Base-by-base conservation (phyloP, 2,888 invertebrate genomes). In the Chesias legatella region DNA sequence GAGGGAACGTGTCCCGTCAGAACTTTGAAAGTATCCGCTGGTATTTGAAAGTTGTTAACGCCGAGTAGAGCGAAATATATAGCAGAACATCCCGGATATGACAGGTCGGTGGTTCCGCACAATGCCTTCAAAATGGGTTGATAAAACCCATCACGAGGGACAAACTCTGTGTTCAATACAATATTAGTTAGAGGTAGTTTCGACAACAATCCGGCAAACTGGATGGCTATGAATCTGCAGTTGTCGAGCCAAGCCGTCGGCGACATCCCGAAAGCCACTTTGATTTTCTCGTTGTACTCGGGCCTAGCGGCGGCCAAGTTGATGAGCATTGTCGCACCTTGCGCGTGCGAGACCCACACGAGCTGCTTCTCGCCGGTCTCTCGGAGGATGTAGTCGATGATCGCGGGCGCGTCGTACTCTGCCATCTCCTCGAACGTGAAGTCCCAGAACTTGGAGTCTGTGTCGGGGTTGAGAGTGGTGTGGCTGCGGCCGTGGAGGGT, bases 211-310 rank as follows among this genome's bases (percentile, higher is more conserved):
- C 54, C 41, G 47, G 55, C 48, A 0, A 55, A 0, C 17, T 56
- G 32, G 3, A 67, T 28, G 0, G 60, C 44, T 0, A 56, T 20
- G 8, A 69, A 65, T 27, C 32, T 55, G 1, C 56, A n/a, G 35
- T 67, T 1, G 0, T 53, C 21, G 0, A 68, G 28, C 49, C 54
- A 61, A 2, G 63, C 60, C 0, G 60, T 61, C 1, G 59, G 40
- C 0, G 71, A 70, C 13, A 72, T 17, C 0, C 60, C 65, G 17
- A 69, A 55, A 4, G 56, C 63, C 7, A 62, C 39, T 21, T 56
- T 62, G 9, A 71, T 52, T 41, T 68, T 72, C 1, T 39, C 48
- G 30, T 70, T 69, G 34, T 70, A 70, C 38, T 60, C 62, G 0
- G 63, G 59, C 21, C 41, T 49, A 28, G 62, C 58, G 1, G 66